Evolutionary conservation across 1,140 invertebrate genomes (phyloP).

Genomic region (Formica selysi): DNA sequence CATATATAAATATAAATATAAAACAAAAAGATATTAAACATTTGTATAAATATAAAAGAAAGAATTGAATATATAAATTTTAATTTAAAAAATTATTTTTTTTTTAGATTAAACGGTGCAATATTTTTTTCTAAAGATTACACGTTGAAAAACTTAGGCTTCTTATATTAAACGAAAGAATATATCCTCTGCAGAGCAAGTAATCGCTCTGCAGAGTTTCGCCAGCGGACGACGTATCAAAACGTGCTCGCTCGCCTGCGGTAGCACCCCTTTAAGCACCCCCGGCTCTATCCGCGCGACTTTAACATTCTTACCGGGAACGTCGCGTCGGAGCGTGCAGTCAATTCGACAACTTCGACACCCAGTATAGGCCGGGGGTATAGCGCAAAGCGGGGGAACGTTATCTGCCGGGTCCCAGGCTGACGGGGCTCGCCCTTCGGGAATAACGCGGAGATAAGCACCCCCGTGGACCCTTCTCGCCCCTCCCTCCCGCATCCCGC

Average conservation of each 20-base stretch:
- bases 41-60: too few species aligned
- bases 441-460: slow-evolving; percentile 86
- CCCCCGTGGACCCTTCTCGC: slow-evolving; percentile 66
- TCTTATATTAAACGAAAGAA: neutral
- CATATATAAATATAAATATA: too few species aligned
- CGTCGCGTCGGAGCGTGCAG: slow-evolving; percentile 60
- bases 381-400: slow-evolving; percentile 72
- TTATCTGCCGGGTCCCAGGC: slow-evolving; percentile 85
- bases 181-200: neutral
- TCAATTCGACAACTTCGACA: slow-evolving; percentile 82
- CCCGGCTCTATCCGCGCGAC: slow-evolving; percentile 19
- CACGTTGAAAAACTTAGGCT: neutral
- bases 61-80: neutral
- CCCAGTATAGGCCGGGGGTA: slow-evolving; percentile 77
- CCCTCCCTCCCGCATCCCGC: slow-evolving; percentile 31
- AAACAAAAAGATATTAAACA: too few species aligned
- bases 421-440: slow-evolving; percentile 85
- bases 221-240: neutral
- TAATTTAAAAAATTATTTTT: slow-evolving; percentile 22
- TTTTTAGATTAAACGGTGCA: neutral
- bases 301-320: slow-evolving; percentile 57
- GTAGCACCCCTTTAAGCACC: slow-evolving; percentile 50
- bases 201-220: neutral
- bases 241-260: neutral
- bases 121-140: neutral